phyloP scores from a whole-genome alignment of 1,140 invertebrate genomes.

The Musca vetustissima region DNA sequence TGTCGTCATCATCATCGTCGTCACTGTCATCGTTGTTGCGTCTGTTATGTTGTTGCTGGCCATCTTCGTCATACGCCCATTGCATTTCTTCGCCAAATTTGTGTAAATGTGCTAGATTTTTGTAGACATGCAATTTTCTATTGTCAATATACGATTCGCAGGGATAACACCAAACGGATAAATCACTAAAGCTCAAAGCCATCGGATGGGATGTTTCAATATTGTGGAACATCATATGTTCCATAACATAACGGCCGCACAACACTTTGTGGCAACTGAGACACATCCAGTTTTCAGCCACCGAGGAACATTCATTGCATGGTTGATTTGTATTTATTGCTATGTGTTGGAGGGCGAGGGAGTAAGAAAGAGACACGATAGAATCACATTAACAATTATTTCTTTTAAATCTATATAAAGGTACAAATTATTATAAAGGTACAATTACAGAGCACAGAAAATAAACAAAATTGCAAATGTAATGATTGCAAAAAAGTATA shows the following conservation, averaged over 20 bases:
- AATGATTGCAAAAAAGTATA: background rate
- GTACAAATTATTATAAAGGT: background rate
- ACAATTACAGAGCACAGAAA: slow-evolving; percentile 16
- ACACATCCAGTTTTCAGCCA: slow-evolving; percentile 84
- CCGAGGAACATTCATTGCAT: slow-evolving; percentile 69
- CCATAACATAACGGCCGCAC: slow-evolving; percentile 78
- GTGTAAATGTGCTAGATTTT: slow-evolving; percentile 69
- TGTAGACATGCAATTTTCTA: slow-evolving; percentile 66
- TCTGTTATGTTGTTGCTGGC: slow-evolving; percentile 29
- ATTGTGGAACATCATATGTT: slow-evolving; percentile 75
- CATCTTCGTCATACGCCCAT: slow-evolving; percentile 52
- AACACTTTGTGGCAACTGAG: slow-evolving; percentile 73
- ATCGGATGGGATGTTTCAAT: slow-evolving; percentile 67
- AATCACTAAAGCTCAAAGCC: slow-evolving; percentile 75
- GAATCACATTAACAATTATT: background rate
- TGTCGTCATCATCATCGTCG: slow-evolving; percentile 1
- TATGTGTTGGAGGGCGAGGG: slow-evolving; percentile 8
- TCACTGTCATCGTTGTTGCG: background rate
- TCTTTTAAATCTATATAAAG: background rate
- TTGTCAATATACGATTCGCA: slow-evolving; percentile 85
- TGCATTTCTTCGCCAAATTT: slow-evolving; percentile 74
- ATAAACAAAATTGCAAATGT: background rate
- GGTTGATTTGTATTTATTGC: slow-evolving; percentile 60
- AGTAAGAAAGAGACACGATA: slow-evolving; percentile 14
- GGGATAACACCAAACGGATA: slow-evolving; percentile 86